Conservation (phyloP, 1,140 invertebrate species). For the Heliothis virescens region DNA sequence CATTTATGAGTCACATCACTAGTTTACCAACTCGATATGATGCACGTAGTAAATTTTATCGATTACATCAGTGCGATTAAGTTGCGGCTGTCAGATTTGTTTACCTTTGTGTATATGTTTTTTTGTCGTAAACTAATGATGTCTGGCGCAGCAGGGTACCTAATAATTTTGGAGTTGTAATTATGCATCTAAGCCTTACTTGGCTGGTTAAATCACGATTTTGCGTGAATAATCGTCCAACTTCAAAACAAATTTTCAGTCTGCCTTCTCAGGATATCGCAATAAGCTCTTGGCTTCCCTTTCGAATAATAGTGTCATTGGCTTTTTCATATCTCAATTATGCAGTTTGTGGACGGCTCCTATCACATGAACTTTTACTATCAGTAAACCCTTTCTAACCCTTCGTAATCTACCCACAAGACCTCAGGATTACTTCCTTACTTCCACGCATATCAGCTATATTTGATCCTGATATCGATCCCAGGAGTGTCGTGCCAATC, state of each 20-base stretch:
- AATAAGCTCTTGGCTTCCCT: too few relatives aligned
- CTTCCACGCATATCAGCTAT: conserved; percentile 5
- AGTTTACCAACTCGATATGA: conserved; percentile 31
- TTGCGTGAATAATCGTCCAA: too few relatives aligned
- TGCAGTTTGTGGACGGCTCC: too few relatives aligned
- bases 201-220: too few relatives aligned
- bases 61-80: conserved; percentile 48
- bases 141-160: neutral
- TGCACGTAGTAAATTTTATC: conserved; percentile 22
- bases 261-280: too few relatives aligned
- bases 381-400: too few relatives aligned
- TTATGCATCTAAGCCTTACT: too few relatives aligned
- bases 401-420: neutral
- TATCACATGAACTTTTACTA: too few relatives aligned
- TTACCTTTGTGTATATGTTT: neutral
- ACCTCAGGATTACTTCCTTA: neutral
- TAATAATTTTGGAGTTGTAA: too few relatives aligned
- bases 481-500: conserved; percentile 63
- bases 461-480: conserved; percentile 61
- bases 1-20: conserved; percentile 37
- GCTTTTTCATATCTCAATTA: too few relatives aligned
- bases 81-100: neutral
- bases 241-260: too few relatives aligned
- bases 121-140: neutral
- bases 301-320: too few relatives aligned